Percentiles rank a stretch among this genome's conserved stretches.
These are phyloP conservation scores for Drosophila repletoides DNA, from an alignment of 1,140 invertebrate genomes.

Conservation along the genomic window DNA sequence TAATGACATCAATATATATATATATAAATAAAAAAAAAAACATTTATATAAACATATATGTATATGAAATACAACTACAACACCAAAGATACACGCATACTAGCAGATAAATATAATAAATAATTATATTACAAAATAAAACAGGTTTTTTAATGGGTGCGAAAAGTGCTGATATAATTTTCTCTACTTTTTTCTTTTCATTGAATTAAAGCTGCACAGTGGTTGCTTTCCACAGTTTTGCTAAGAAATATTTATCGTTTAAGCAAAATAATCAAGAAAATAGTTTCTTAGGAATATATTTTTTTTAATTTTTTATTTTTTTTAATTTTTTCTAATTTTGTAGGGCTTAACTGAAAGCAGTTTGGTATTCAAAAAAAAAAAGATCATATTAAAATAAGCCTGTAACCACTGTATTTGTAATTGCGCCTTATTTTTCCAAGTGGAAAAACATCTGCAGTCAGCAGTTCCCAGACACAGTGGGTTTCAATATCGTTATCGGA, in stretches of 20 bases:
- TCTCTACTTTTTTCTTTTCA: not conserved
- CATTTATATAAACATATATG: conserved; percentile 55
- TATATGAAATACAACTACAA: conserved; percentile 56
- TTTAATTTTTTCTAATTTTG: not conserved
- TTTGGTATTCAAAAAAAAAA: too few species aligned
- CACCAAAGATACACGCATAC: conserved; percentile 66
- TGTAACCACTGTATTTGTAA: not conserved
- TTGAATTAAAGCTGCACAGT: too few species aligned
- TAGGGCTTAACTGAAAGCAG: too few species aligned
- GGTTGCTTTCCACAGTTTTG: too few species aligned
- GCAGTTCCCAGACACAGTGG: not conserved
- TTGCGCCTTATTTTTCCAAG: not conserved
- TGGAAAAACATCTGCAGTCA: not conserved
- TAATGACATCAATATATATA: conserved; percentile 46
- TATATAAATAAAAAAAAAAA: conserved; percentile 54
- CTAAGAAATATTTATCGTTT: too few species aligned
- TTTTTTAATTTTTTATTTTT: too few species aligned
- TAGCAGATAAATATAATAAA: conserved; percentile 68
- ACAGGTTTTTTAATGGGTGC: not conserved
- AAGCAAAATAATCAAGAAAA: too few species aligned
- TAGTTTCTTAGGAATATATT: too few species aligned
- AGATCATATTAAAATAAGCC: too few species aligned
- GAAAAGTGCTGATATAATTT: too few species aligned
- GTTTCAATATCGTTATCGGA: not conserved
- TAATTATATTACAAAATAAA: conserved; percentile 41